phyloP scores from a whole-genome alignment of 2,888 invertebrate genomes.

The Poecilus cupreus region DNA sequence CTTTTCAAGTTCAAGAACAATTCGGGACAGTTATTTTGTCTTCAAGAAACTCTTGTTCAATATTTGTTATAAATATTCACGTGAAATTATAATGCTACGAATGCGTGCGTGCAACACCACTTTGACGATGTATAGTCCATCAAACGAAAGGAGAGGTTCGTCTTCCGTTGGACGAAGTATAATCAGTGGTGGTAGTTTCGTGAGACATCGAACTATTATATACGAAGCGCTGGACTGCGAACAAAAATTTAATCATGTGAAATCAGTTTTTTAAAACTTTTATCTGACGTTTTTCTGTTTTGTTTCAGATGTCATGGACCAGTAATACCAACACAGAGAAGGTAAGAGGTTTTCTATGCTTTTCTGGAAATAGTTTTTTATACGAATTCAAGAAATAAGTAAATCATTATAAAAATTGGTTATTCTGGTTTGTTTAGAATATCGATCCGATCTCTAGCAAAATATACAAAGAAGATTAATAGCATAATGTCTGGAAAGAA shows the following conservation, averaged over 20 bases:
- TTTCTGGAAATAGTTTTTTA: too few species aligned
- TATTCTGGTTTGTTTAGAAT: too few species aligned
- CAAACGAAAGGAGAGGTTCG: slow-evolving; percentile 52
- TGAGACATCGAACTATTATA: slow-evolving; percentile 18
- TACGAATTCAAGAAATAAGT: too few species aligned
- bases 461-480: too few species aligned
- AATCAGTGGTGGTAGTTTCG: slow-evolving; percentile 6
- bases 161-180: slow-evolving; percentile 49
- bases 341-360: too few species aligned
- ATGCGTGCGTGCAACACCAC: slow-evolving; percentile 3
- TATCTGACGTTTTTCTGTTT: background rate
- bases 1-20: background rate
- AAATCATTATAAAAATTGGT: too few species aligned
- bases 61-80: slow-evolving; percentile 42
- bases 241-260: background rate
- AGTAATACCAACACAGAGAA: too few species aligned
- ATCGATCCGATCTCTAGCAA: too few species aligned
- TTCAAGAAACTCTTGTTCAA: slow-evolving; percentile 59
- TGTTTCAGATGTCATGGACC: background rate
- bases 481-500: too few species aligned
- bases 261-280: background rate
- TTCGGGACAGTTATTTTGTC: background rate
- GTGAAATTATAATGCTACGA: slow-evolving; percentile 29
- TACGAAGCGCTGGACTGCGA: background rate
- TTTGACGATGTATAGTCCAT: slow-evolving; percentile 21